Base-by-base conservation (phyloP, 2,797 vertebrate genomes). In the Cichlasoma orientale region DNA sequence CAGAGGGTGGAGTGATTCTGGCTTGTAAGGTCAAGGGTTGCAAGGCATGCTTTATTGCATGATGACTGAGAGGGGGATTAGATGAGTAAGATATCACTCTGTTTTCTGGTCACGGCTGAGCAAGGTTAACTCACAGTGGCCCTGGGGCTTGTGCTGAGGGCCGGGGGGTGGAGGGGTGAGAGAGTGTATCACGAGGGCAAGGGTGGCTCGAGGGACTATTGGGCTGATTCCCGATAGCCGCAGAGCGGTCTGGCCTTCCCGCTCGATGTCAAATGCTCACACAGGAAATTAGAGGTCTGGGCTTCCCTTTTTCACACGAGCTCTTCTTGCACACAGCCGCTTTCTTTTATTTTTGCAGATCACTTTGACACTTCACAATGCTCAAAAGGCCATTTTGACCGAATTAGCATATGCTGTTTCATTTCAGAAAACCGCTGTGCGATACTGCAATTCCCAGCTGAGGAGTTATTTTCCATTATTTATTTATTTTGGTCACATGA, bases 31-130 rank as follows among this genome's bases (percentile, higher is more conserved):
- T 95, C 92, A 94, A 86, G 84, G 94, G 92, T 94, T 84, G 89
- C 74, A 50, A 91, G 80, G 88, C 92, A 92, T 92, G 92, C 92
- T 94, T 94, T 94, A 95, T 94, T 94, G 92, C 92, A 89, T 88
- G 93, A 94, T 89, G 94, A 94, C 93, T 92, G 92, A 91, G 87
- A 80, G 78, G 87, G 90, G 92, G 93, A 92, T 90, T 93, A 94
- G 94, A 95, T 95, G 93, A 95, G 93, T 94, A 93, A 95, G 92
- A 95, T 94, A 95, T 94, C 93, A 92, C 89, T 94, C 86, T 90
- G 92, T 92, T 92, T 91, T 92, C 90, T 93, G 93, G 94, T 94
- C 93, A 94, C 85, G 93, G 93, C 91, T 94, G 93, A 93, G 89
- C 44, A 89, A 93, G 91, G 92, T 94, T 94, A 95, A 95, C 94